phyloP scores from a whole-genome alignment of 2,797 vertebrate species.

The Anguilla pacifica region DNA sequence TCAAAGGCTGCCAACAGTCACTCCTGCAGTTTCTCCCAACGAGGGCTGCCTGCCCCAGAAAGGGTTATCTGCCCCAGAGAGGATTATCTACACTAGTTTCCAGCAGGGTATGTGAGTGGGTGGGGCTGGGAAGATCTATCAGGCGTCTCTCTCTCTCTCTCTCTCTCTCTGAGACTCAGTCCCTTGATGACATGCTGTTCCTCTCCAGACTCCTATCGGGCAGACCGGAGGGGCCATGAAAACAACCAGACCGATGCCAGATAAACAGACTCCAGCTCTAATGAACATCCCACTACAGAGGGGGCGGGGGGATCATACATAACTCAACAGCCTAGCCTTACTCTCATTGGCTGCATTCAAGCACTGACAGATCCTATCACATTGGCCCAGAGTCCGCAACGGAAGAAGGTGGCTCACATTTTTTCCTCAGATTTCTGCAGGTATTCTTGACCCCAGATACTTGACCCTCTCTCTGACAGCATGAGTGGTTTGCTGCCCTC shows the following conservation, averaged over 20 bases:
- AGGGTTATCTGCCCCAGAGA: background rate
- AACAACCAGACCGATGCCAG: constrained; percentile 84
- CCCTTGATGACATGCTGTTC: constrained; percentile 83
- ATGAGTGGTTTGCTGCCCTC: background rate
- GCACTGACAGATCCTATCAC: background rate
- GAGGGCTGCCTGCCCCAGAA: background rate
- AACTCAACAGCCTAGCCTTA: constrained; percentile 44
- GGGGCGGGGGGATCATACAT: constrained; percentile 50
- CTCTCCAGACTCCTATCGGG: constrained; percentile 51
- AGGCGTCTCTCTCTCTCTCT: constrained; percentile 48
- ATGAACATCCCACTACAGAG: constrained; percentile 74
- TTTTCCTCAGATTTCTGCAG: background rate
- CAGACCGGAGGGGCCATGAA: constrained; percentile 53
- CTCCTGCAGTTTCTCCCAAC: background rate
- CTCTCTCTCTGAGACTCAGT: constrained; percentile 69
- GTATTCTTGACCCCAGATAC: constrained; percentile 13
- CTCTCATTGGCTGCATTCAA: background rate
- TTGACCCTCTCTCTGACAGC: constrained; percentile 4
- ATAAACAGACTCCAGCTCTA: constrained; percentile 77
- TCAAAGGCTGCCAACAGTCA: background rate
- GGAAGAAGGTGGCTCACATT: background rate
- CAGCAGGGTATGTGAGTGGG: background rate
- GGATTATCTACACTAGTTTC: background rate
- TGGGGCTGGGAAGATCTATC: constrained; percentile 62
- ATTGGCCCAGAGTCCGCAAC: background rate